Conservation (phyloP, 2,797 vertebrate species). For the Enteromius argenteus region DNA sequence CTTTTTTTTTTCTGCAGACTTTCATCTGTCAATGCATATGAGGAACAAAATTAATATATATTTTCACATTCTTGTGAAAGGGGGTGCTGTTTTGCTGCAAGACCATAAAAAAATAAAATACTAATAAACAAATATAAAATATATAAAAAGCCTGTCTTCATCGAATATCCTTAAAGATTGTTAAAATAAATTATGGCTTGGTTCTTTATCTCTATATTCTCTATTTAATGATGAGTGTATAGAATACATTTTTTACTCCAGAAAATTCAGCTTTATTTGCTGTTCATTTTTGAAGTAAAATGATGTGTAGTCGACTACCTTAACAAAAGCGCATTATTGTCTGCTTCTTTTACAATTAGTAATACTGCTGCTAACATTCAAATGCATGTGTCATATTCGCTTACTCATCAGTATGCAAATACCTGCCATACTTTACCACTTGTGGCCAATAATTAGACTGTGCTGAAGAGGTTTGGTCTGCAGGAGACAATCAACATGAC, state of each 20-base stretch:
- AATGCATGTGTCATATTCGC: slow-evolving; percentile 8
- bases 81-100: neutral
- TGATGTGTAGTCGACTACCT: neutral
- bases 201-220: neutral
- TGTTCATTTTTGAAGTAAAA: slow-evolving; percentile 38
- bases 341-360: neutral
- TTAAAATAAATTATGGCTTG: neutral
- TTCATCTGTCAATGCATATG: neutral
- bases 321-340: slow-evolving; percentile 5
- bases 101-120: no score
- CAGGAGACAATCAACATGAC: slow-evolving; percentile 4
- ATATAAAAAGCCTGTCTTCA: no score
- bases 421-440: neutral
- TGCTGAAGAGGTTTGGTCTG: neutral
- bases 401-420: slow-evolving; percentile 22
- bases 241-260: neutral
- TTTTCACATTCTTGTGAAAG: no score
- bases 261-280: slow-evolving; percentile 34
- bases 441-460: slow-evolving; percentile 11
- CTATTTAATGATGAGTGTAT: neutral
- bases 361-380: neutral
- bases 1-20: neutral
- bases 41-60: neutral
- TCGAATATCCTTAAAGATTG: no score
- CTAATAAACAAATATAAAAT: no score